Percentiles rank a stretch among this genome's conserved stretches.
Evolutionary conservation across 2,113 vertebrate genomes (phyloP).

Genomic region (Gallinago paraguaiae): DNA sequence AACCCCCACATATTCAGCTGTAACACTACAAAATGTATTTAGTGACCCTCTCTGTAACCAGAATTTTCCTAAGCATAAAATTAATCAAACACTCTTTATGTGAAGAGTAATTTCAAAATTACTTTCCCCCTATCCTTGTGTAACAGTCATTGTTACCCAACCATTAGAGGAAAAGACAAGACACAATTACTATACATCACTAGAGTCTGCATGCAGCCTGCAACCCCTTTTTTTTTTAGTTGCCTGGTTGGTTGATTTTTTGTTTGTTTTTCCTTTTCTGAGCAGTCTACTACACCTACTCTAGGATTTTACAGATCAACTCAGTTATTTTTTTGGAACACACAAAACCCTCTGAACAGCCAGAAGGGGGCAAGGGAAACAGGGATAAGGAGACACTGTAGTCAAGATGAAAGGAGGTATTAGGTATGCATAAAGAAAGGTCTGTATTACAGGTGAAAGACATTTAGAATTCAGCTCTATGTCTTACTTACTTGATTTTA

Average conservation of each 20-base stretch:
- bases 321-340: background rate
- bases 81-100: background rate
- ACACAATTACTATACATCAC: background rate
- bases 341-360: background rate
- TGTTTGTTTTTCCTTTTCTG: background rate
- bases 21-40: background rate
- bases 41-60: background rate
- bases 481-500: background rate
- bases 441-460: background rate
- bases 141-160: background rate
- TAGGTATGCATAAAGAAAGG: background rate
- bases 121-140: background rate
- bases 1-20: background rate
- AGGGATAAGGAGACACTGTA: background rate
- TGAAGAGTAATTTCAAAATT: background rate
- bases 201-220: background rate
- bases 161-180: background rate
- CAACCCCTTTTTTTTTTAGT: background rate
- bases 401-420: background rate
- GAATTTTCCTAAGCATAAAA: background rate
- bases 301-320: background rate
- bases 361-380: background rate
- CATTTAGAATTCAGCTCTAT: background rate
- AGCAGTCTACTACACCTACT: background rate
- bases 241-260: background rate